Evolutionary conservation across 2,113 vertebrate species (phyloP), one percentile per base, ranked within the genome.

Genomic region (Regulus satrapa): DNA sequence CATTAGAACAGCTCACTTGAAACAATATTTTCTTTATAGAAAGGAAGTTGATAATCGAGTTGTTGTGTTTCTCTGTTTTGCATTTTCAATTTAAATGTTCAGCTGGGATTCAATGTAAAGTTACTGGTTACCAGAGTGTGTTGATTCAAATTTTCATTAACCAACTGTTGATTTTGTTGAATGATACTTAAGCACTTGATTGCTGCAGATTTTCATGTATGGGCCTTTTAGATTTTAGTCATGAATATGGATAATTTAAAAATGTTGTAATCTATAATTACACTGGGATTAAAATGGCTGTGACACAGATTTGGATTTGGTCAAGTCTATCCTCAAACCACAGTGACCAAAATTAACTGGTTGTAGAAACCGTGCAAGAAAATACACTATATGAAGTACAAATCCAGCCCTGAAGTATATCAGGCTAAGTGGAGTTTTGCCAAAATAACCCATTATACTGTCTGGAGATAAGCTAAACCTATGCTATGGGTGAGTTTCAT

Each of bases 21-120:
- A 96, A 95, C 71, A 97, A 95, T 96, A 76, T 97, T 97, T 97
- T 82, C 93, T 97, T 97, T 87, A 82, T 82, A 80, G 87, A 94
- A 87, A 97, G 78, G 91, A 97, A 96, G 83, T 61, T 93, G 29
- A 71, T 96, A 94, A 97, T 89, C 1, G 14, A 85, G 85, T 95
- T 95, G 91, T 96, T 97, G 95, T 85, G 95, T 71, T 92, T 92
- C 81, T 95, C 77, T 94, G 91, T 67, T 92, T 94, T 96, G 76
- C 71, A 86, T 92, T 96, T 89, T 93, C 87, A 45, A 38, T 66
- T 92, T 85, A 75, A 77, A 55, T 85, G 45, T 79, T 93, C 45
- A 83, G 61, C 64, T 97, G 83, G 92, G 75, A 84, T 86, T 61
- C 34, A 34, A 36, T 61, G 12, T 84, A 61, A 85, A 69, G n/a